Percentiles rank a stretch among this genome's conserved stretches.
These are phyloP conservation scores for Pagetopsis macropterus DNA, from an alignment of 2,797 vertebrate genomes.

Conservation along the genomic window DNA sequence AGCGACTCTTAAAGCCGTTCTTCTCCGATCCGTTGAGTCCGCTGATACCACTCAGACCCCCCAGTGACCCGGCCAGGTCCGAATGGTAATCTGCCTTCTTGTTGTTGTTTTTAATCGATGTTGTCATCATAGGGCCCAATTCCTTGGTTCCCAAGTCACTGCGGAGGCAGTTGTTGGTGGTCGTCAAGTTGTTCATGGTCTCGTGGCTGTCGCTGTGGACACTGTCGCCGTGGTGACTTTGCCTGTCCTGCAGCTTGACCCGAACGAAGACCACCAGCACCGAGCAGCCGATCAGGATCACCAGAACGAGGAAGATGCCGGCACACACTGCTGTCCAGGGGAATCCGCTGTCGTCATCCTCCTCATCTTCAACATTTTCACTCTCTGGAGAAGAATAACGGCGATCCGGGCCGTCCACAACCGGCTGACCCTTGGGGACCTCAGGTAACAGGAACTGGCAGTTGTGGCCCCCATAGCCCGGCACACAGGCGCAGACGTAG, in stretches of 20 bases:
- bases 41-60: conserved; percentile 73
- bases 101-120: conserved; percentile 97
- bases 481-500: conserved; percentile 93
- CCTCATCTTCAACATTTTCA: conserved; percentile 72
- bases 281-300: conserved; percentile 91
- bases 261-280: conserved; percentile 90
- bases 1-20: conserved; percentile 91
- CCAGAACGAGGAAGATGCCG: conserved; percentile 92
- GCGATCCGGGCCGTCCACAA: conserved; percentile 76
- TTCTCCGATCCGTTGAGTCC: conserved; percentile 83
- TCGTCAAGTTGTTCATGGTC: conserved; percentile 97
- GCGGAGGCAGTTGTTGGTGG: conserved; percentile 91
- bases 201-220: conserved; percentile 88
- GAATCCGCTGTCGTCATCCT: conserved; percentile 83
- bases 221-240: conserved; percentile 82
- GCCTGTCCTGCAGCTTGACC: conserved; percentile 89
- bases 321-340: conserved; percentile 95
- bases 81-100: conserved; percentile 96
- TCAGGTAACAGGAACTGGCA: conserved; percentile 96
- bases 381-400: conserved; percentile 75
- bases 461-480: conserved; percentile 93
- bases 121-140: conserved; percentile 88
- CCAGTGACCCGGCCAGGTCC: conserved; percentile 80
- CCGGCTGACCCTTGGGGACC: conserved; percentile 75
- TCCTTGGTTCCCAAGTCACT: conserved; percentile 87